Conservation (phyloP, 2,797 vertebrate species). For the Jordanella pulchra region DNA sequence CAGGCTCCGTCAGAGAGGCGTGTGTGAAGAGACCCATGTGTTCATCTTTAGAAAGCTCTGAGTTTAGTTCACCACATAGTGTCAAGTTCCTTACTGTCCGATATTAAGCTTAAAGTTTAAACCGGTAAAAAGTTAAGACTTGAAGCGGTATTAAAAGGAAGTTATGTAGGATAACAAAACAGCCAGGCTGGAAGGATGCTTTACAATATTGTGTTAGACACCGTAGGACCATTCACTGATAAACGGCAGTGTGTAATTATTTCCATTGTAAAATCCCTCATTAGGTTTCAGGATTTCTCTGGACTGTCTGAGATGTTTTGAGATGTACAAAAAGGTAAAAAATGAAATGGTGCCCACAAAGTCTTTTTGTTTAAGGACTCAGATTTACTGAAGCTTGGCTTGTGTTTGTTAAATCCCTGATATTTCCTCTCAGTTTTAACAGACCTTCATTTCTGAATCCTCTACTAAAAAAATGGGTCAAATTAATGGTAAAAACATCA, state of each 20-base stretch:
- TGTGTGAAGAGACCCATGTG: constrained; percentile 46
- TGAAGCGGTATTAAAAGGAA: constrained; percentile 45
- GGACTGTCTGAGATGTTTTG: constrained; percentile 75
- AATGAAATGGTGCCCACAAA: constrained; percentile 41
- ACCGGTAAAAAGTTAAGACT: constrained; percentile 46
- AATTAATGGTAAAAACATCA: constrained; percentile 53
- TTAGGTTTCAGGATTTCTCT: constrained; percentile 46
- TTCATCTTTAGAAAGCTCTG: constrained; percentile 33
- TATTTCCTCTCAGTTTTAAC: constrained; percentile 59
- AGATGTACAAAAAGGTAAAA: constrained; percentile 64
- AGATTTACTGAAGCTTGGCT: constrained; percentile 48
- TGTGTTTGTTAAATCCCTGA: constrained; percentile 69
- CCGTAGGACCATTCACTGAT: constrained; percentile 42
- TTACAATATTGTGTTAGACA: constrained; percentile 54
- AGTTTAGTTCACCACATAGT: constrained; percentile 39
- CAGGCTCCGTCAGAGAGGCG: constrained; percentile 64
- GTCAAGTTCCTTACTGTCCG: constrained; percentile 38
- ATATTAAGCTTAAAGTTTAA: constrained; percentile 45
- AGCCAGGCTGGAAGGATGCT: constrained; percentile 49
- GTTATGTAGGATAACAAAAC: constrained; percentile 53
- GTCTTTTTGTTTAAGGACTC: constrained; percentile 22
- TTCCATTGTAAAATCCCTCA: constrained; percentile 35
- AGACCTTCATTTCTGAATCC: constrained; percentile 57
- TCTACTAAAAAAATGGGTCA: constrained; percentile 73
- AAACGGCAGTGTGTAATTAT: constrained; percentile 43